phyloP scores from a whole-genome alignment of 2,113 vertebrate genomes.

The Origma solitaria region DNA sequence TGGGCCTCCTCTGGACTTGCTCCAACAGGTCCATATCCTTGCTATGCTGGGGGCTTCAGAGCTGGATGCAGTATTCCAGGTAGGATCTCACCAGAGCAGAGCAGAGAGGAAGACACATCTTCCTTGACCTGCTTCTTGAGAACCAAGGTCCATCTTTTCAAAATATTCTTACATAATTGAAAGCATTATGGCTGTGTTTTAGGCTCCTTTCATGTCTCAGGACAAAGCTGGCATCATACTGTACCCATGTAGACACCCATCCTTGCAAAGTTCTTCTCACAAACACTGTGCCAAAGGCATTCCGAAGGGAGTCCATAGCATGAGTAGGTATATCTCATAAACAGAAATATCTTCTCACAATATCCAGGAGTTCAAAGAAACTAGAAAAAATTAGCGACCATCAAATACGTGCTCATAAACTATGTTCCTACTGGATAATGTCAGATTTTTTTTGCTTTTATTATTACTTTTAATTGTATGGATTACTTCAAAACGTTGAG shows the following conservation, averaged over 20 bases:
- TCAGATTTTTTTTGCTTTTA: not conserved
- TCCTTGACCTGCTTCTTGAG: accelerated
- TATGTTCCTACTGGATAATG: not conserved
- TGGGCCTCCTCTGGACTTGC: not conserved
- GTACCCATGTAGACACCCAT: not conserved
- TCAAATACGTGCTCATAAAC: not conserved
- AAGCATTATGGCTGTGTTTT: not conserved
- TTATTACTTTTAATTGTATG: not conserved
- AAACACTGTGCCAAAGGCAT: not conserved
- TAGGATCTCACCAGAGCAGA: not conserved
- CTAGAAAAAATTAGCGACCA: not conserved
- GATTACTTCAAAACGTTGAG: not conserved
- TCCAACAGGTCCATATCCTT: not conserved
- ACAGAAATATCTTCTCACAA: not conserved
- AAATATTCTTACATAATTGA: not conserved
- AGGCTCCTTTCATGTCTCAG: not conserved
- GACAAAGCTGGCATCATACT: not conserved
- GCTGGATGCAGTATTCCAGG: too few relatives aligned
- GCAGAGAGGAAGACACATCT: too few relatives aligned
- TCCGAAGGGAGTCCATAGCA: not conserved
- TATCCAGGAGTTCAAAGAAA: not conserved
- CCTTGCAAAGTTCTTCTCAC: not conserved
- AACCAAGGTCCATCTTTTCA: not conserved
- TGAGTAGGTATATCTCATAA: not conserved
- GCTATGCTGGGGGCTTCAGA: not conserved